Evolutionary conservation across 2,113 vertebrate species (phyloP), one percentile per base, ranked within the genome.

Genomic region (Ctenodactylus gundi): DNA sequence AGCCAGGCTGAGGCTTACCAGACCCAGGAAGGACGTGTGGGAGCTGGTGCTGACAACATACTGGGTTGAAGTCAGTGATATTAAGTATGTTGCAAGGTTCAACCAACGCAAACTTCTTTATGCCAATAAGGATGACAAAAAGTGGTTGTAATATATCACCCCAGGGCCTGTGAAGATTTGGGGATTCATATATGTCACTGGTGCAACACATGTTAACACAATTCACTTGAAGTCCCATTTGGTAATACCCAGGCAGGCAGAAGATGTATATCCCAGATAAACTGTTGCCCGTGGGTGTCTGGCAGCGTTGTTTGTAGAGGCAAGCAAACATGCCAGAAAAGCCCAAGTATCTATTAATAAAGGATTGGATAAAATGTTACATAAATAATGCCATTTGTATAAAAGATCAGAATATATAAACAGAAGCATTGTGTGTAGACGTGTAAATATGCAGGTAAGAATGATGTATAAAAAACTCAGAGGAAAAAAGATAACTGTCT

Each of bases 241-340:
- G 23, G 5, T 34, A 8, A 14, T 17, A 46, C 0, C 39, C 15
- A 36, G 60, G 60, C 29, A n/a, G 11, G 11, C 21, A 36, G 77
- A 46, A 84, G 49, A 10, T 27, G 36, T 34, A 3, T 4, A 4
- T 18, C 46, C 36, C 39, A 17, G 53, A 12, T 36, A 17, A 57
- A 15, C 6, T 62, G 17, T 51, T 60, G 23, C 6, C 1, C 14
- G 4, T 3, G 1, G 18, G 46, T 15, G 29, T 25, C 23, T 64
- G 44, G 29, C 13, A 73, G 55, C 7, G 3, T 68, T 39, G 1
- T 87, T 82, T 41, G 36, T 64, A 18, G 78, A 29, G 12, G n/a
- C n/a, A 84, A 73, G n/a, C 51, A 60, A 21, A 29, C 18, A 68
- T 81, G 80, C 60, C 70, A 65, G 62, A 92, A 65, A 17, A 89